Conservation (phyloP, 2,113 vertebrate genomes). For the Aspidoscelis tigris region DNA sequence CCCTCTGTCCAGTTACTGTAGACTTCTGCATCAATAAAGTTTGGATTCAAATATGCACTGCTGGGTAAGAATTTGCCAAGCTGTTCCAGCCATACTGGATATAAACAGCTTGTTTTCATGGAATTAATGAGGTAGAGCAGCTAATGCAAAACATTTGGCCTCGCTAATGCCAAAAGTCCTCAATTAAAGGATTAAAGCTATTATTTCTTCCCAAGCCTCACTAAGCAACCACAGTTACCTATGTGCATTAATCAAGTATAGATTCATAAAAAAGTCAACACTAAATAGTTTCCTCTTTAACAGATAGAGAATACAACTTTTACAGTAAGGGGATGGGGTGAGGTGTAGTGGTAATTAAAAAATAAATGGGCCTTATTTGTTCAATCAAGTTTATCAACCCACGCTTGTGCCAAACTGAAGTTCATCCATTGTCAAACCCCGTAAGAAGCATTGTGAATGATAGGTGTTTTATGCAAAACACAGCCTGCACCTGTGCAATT, state of each 20-base stretch:
- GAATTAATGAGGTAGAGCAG: conserved; percentile 69
- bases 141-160: conserved; percentile 69
- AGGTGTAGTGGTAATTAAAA: not conserved
- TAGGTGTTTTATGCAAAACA: no score
- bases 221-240: conserved; percentile 50
- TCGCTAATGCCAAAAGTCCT: conserved; percentile 42
- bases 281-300: not conserved
- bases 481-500: no score
- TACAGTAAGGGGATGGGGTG: not conserved
- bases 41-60: conserved; percentile 62
- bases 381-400: not conserved
- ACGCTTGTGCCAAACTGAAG: no score
- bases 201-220: conserved; percentile 64
- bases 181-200: conserved; percentile 69
- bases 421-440: no score
- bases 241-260: conserved; percentile 3
- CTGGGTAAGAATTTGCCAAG: conserved; percentile 58
- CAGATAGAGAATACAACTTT: no score
- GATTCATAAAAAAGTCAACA: not conserved
- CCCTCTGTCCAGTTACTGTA: no score
- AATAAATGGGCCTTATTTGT: not conserved
- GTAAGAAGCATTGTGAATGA: no score
- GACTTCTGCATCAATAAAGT: conserved; percentile 58
- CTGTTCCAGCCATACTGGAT: conserved; percentile 67
- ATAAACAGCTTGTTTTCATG: conserved; percentile 66